These are phyloP conservation scores for Catostylus mosaicus DNA, from an alignment of 30 jellyfish, hydroid and myxozoan genomes.

Conservation along the genomic window DNA sequence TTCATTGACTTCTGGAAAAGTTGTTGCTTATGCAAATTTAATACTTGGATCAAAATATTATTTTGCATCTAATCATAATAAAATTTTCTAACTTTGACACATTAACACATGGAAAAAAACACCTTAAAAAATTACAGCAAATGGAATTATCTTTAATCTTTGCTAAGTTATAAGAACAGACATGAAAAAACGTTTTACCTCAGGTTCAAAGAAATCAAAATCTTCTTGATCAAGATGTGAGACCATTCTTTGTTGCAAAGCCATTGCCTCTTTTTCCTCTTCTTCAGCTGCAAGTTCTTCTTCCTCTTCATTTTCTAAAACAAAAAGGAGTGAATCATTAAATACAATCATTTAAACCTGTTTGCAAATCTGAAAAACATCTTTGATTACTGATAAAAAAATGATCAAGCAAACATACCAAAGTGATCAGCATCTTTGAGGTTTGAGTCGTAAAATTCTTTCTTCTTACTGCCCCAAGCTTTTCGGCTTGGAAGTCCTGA, in stretches of 20 bases:
- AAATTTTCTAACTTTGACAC: too few relatives aligned
- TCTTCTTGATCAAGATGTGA: conserved; percentile 83
- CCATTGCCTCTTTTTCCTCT: conserved; percentile 94
- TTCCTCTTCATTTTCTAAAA: conserved; percentile 88
- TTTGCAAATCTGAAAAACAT: neutral
- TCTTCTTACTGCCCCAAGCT: conserved; percentile 98
- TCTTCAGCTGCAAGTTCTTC: conserved; percentile 95
- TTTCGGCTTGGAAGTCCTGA: conserved; percentile 80
- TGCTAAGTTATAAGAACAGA: too few relatives aligned
- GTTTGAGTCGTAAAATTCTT: conserved; percentile 81
- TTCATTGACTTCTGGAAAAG: too few relatives aligned
- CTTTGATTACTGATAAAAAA: neutral
- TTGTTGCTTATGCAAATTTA: too few relatives aligned
- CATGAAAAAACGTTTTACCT: neutral
- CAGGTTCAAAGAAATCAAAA: conserved; percentile 66
- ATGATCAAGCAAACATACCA: conserved; percentile 44
- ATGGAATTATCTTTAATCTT: too few relatives aligned
- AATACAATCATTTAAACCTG: neutral
- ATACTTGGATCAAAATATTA: too few relatives aligned
- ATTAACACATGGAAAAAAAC: too few relatives aligned
- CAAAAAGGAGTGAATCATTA: neutral
- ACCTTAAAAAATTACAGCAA: too few relatives aligned
- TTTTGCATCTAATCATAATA: too few relatives aligned
- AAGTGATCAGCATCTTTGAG: conserved; percentile 78
- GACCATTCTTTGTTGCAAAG: conserved; percentile 86